Base-by-base conservation (phyloP, 2,888 invertebrate genomes). In the Perdita meconis region DNA sequence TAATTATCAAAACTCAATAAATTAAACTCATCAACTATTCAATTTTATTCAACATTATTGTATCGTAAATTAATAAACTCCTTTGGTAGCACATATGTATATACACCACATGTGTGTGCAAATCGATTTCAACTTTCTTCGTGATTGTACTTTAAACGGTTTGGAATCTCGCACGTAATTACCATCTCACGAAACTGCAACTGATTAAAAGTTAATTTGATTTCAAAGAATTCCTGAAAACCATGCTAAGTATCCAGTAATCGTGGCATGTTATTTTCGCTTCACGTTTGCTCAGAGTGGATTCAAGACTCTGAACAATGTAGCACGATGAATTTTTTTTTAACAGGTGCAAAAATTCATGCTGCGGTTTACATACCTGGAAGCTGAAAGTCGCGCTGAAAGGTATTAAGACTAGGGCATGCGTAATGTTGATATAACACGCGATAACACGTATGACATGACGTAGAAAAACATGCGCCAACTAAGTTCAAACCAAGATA, bases 291-390 rank as follows among this genome's bases (percentile, higher is more conserved):
- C 0, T 4, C 13, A 30, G 30, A 34, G 53, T 16, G 38, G 60
- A 26, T 19, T 4, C 38, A 42, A 12, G 8, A 36, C 24, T 44
- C 34, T 30, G 30, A 30, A 53, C 50, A 64, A 57, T 47, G 70
- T 55, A 8, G 42, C 60, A 26, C 69, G 36, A 38, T 55, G 69
- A 64, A 71, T 50, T 42, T 13, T 42, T 13, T 50, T 65, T 64
- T 64, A 64, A 70, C 56, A 57, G 57, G 56, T 40, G 40, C 16
- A 51, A 47, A 71, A 71, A 57, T 71, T 71, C 70, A 71, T 64
- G 40, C 50, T 65, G 70, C 70, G 56, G 65, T 64, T 65, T 71
- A 51, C 65, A 71, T 65, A 65, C 56, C 56, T 57, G 64, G 56
- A 57, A 65, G 65, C 64, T 65, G 56, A 70, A 57, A 65, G 56